A percentile compares a stretch with the other conserved stretches of the same genome.
Evolutionary conservation across 2,113 vertebrate genomes (phyloP).

Genomic region (Melozone crissalis): DNA sequence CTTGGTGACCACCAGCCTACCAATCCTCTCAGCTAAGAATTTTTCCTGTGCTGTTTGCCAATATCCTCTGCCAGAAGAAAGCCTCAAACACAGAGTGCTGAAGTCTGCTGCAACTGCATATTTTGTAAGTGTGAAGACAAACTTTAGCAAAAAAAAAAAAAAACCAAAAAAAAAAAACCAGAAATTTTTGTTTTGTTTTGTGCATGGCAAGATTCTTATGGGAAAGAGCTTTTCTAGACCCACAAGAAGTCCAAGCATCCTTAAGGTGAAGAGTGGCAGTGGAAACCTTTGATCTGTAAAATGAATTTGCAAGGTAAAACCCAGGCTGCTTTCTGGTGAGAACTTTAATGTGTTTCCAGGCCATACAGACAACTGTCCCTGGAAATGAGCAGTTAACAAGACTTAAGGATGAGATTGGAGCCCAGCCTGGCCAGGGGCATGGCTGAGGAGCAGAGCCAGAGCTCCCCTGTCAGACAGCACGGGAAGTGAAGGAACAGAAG

Average conservation of each 20-base stretch:
- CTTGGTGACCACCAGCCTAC: not conserved
- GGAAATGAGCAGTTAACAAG: not conserved
- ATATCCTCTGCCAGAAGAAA: not conserved
- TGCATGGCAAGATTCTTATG: not conserved
- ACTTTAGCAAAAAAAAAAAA: not conserved
- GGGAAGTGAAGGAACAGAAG: not conserved
- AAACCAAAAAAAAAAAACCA: too few species aligned
- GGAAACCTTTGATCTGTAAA: not conserved
- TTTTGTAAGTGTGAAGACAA: not conserved
- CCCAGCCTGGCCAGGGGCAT: not conserved
- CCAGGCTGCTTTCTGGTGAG: not conserved
- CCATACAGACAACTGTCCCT: not conserved
- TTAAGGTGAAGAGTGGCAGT: not conserved
- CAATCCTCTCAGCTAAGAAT: not conserved
- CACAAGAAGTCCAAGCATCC: not conserved
- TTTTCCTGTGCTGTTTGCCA: not conserved
- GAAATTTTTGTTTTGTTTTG: not conserved
- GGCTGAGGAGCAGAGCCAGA: not conserved
- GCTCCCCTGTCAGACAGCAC: not conserved
- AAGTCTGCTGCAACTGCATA: not conserved
- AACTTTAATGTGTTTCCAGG: not conserved
- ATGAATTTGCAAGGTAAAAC: not conserved
- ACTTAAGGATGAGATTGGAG: not conserved
- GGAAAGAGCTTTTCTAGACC: not conserved
- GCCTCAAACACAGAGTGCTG: not conserved